A percentile compares a stretch with the other conserved stretches of the same genome.
Evolutionary conservation across 2,888 invertebrate species (phyloP).

Genomic region (Callyntrura sp.): DNA sequence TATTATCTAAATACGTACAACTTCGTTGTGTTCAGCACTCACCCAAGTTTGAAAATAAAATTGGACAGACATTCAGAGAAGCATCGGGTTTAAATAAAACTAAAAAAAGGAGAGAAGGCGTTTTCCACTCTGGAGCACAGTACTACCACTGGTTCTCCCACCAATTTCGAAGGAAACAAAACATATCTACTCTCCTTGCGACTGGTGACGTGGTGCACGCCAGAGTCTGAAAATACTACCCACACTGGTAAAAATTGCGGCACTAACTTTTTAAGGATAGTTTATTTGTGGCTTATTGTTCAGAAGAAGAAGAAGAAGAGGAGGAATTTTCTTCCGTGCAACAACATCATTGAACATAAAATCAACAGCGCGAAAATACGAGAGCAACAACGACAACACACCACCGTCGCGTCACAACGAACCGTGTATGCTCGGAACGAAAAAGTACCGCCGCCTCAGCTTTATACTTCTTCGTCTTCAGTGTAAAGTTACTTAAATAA

Average conservation of each 20-base stretch:
- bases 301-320: slow-evolving; percentile 48
- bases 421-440: neutral
- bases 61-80: no score
- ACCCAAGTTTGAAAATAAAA: no score
- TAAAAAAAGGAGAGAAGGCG: no score
- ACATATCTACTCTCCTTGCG: neutral
- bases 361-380: neutral
- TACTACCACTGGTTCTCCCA: neutral
- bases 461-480: neutral
- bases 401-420: neutral
- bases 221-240: slow-evolving; percentile 4
- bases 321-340: neutral
- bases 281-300: slow-evolving; percentile 55
- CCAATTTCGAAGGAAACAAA: neutral
- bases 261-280: slow-evolving; percentile 49
- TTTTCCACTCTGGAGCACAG: no score
- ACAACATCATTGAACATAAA: neutral
- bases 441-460: neutral
- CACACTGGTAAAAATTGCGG: slow-evolving; percentile 11
- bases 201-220: neutral
- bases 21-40: no score
- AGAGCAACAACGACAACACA: slow-evolving; percentile 3
- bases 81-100: no score
- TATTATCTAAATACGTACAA: no score
- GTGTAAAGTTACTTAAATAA: slow-evolving; percentile 11